phyloP scores from a whole-genome alignment of 2,888 invertebrate species.

The Bombylius major region DNA sequence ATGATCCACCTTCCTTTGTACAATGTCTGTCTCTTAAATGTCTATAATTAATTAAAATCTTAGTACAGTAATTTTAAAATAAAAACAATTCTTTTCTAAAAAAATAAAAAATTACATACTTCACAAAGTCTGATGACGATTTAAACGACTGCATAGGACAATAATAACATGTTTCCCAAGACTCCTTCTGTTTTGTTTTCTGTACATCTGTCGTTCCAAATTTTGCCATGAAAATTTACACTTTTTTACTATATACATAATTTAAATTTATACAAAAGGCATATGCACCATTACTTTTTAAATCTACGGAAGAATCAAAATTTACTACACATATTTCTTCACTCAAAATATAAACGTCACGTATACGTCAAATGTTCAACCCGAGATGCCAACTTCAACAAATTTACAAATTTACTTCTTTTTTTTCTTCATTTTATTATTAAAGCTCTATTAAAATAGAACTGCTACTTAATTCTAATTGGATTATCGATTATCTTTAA shows the following conservation, averaged over 20 bases:
- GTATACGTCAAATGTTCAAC: too few relatives aligned
- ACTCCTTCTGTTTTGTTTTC: conserved; percentile 4
- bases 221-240: conserved; percentile 3
- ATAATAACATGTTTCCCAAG: conserved; percentile 51
- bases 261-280: not conserved
- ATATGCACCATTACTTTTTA: too few relatives aligned
- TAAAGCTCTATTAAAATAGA: too few relatives aligned
- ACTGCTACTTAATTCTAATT: too few relatives aligned
- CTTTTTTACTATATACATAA: not conserved
- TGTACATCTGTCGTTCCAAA: not conserved
- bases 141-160: conserved; percentile 47
- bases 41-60: conserved; percentile 37
- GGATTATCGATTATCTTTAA: too few relatives aligned
- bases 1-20: conserved; percentile 73
- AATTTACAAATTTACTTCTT: too few relatives aligned
- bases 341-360: too few relatives aligned
- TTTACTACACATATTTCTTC: too few relatives aligned
- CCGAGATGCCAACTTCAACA: too few relatives aligned
- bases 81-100: not conserved
- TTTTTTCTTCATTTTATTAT: too few relatives aligned
- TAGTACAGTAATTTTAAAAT: too few relatives aligned
- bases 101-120: conserved; percentile 23
- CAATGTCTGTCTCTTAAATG: conserved; percentile 71
- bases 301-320: too few relatives aligned
- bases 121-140: conserved; percentile 46